Base-by-base conservation (phyloP, 2,888 invertebrate genomes). In the Pocota personata region DNA sequence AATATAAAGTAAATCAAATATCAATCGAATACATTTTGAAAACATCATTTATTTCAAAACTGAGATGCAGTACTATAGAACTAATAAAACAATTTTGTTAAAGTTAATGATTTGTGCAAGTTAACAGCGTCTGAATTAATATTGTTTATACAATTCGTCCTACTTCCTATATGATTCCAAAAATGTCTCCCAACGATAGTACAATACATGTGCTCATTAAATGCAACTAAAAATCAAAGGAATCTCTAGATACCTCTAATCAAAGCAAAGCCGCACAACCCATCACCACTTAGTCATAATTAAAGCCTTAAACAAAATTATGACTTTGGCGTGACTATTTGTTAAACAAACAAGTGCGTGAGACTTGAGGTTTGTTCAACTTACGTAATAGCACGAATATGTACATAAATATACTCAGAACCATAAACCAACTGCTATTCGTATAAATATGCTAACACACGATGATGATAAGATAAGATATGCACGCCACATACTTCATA, bases 401-500 rank as follows among this genome's bases (percentile, higher is more conserved):
- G n/a, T 10, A 32, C 32, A 24, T 19, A 32, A 37, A 37, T 40
- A 12, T 14, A 35, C n/a, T 48, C 30, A 50, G 37, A 48, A 48
- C 37, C 48, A 19, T 32, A 58, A 50, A 24, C 19, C 37, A 50
- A 27, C 35, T 64, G 75, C 35, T 40, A 55, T 58, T 58, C 3
- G 16, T 19, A 32, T 21, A 58, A 57, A 43, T 64, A 66, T 46
- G 55, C 57, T 75, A 19, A 66, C 43, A 55, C 24, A 57, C 55
- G 35, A 19, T 40, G n/a, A 48, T 27, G 55, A 57, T 76, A 58
- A 67, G 76, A 76, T 76, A 66, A 76, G 57, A 37, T 21, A 66
- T 76, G 46, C 57, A 46, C 21, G 35, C 21, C n/a, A 16, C 5
- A 16, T 16, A 55, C 32, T 64, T 62, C 12, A 72, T 10, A 50